These are phyloP conservation scores for Vipera latastei DNA, from an alignment of 2,797 vertebrate species.

Conservation along the genomic window DNA sequence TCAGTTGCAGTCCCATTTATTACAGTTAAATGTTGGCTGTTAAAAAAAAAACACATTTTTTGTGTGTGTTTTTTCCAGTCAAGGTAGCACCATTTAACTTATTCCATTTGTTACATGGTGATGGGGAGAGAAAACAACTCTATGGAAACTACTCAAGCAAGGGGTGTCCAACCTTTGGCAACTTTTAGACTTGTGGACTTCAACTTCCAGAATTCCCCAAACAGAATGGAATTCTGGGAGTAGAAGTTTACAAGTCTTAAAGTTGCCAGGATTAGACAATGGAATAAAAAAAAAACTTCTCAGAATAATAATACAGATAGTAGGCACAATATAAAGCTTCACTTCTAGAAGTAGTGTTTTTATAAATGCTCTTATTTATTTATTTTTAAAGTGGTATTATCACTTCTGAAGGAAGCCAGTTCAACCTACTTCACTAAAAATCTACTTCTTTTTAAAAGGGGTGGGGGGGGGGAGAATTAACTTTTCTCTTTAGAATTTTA, in stretches of 20 bases:
- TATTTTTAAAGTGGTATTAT: neutral
- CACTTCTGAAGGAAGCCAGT: neutral
- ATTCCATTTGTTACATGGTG: slow-evolving; percentile 32
- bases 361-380: slow-evolving; percentile 10
- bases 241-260: neutral
- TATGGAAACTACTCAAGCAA: neutral
- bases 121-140: neutral
- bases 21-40: neutral
- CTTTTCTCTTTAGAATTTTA: slow-evolving; percentile 6
- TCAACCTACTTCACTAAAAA: neutral
- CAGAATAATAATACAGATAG: slow-evolving; percentile 20
- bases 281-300: slow-evolving; percentile 2
- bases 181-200: neutral
- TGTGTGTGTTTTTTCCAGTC: neutral
- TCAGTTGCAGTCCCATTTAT: slow-evolving; percentile 12
- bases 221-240: neutral
- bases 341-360: slow-evolving; percentile 4
- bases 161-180: neutral
- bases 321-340: neutral
- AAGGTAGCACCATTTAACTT: neutral
- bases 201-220: neutral
- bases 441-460: neutral
- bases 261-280: neutral
- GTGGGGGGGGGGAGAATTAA: neutral
- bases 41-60: slow-evolving; percentile 10